These are phyloP conservation scores for Leptinotarsa lineolata DNA, from an alignment of 1,140 invertebrate genomes.

Conservation along the genomic window DNA sequence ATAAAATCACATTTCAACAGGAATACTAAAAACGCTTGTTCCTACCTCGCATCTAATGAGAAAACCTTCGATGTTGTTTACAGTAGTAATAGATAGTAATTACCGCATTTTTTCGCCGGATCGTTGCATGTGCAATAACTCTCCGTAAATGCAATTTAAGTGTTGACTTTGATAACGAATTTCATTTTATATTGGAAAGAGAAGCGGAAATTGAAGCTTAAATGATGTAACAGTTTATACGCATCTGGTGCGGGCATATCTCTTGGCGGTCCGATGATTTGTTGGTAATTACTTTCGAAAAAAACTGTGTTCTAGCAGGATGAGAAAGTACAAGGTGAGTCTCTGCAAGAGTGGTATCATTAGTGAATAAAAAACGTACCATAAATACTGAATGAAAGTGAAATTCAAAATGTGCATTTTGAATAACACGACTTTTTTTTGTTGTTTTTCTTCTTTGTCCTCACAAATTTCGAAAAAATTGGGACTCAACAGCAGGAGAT, in stretches of 20 bases:
- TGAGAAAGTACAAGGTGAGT: too few species aligned
- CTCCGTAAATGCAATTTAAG: neutral
- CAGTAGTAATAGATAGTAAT: slow-evolving; percentile 8
- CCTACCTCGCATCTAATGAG: slow-evolving; percentile 1
- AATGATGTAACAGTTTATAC: slow-evolving; percentile 18
- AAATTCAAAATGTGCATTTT: too few species aligned
- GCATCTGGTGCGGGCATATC: neutral
- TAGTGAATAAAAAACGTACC: too few species aligned
- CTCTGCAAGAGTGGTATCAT: too few species aligned
- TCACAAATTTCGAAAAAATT: too few species aligned
- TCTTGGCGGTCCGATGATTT: neutral
- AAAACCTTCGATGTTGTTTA: neutral
- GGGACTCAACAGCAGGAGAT: too few species aligned
- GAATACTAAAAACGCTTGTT: neutral
- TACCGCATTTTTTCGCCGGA: neutral
- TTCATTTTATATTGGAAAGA: slow-evolving; percentile 7
- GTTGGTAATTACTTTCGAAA: neutral
- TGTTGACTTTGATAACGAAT: slow-evolving; percentile 15
- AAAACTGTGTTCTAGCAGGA: too few species aligned
- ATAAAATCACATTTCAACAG: too few species aligned
- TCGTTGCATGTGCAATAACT: slow-evolving; percentile 11
- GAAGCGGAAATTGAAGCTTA: slow-evolving; percentile 19
- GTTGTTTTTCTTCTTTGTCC: too few species aligned
- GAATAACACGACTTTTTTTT: too few species aligned
- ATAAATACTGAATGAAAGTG: too few species aligned